Conservation (phyloP, 2,113 vertebrate species). For the Poecilia latipinna region DNA sequence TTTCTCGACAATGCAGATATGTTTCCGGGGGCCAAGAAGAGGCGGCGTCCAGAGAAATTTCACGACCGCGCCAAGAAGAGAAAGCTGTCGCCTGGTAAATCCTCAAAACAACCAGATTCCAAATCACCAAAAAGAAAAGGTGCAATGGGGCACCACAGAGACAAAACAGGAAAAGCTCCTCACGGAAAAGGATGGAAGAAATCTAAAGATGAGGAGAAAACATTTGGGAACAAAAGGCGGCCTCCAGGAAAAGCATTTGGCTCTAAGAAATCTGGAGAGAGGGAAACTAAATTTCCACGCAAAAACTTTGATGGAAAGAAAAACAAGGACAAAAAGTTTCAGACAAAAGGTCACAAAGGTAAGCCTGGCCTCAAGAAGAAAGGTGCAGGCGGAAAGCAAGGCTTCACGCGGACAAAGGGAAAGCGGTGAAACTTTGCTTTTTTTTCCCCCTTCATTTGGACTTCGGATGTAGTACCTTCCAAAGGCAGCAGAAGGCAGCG, state of each 20-base stretch:
- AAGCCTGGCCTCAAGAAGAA: slow-evolving; percentile 63
- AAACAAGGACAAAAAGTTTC: slow-evolving; percentile 54
- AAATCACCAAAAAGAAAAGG: slow-evolving; percentile 35
- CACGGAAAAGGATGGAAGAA: slow-evolving; percentile 48
- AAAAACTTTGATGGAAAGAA: slow-evolving; percentile 61
- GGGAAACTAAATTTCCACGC: slow-evolving; percentile 55
- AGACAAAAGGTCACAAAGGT: slow-evolving; percentile 62
- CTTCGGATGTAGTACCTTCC: background rate
- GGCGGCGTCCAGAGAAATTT: slow-evolving; percentile 27
- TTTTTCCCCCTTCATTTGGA: background rate
- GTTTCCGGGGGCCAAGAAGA: slow-evolving; percentile 76
- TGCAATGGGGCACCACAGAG: slow-evolving; percentile 22
- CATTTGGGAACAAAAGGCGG: slow-evolving; percentile 48
- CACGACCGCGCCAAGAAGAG: slow-evolving; percentile 69
- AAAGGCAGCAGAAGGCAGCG: slow-evolving; percentile 40
- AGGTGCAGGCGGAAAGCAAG: slow-evolving; percentile 50
- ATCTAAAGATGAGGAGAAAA: slow-evolving; percentile 42
- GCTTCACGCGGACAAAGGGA: slow-evolving; percentile 74
- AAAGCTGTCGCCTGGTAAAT: slow-evolving; percentile 26
- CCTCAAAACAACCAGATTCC: slow-evolving; percentile 9
- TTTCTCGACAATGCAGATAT: slow-evolving; percentile 73
- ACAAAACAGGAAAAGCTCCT: slow-evolving; percentile 9
- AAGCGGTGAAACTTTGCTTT: slow-evolving; percentile 56
- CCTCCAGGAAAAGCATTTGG: slow-evolving; percentile 54
- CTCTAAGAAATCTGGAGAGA: slow-evolving; percentile 42